Percentiles rank a stretch among this genome's conserved stretches.
phyloP scores from a whole-genome alignment of 30 jellyfish, hydroid and myxozoan species.

The Turritopsis rubra region DNA sequence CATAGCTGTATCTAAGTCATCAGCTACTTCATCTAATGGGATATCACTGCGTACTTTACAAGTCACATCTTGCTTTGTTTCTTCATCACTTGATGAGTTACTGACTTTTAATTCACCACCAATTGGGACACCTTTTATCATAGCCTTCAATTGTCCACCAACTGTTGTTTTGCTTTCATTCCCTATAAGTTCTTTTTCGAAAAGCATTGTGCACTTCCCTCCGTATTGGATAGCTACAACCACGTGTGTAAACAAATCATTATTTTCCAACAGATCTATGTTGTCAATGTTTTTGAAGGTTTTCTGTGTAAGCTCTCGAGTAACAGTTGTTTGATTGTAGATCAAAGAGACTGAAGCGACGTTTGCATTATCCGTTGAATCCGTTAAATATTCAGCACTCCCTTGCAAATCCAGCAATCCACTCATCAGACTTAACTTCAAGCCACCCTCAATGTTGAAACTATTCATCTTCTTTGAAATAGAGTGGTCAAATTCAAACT shows the following conservation, averaged over 20 bases:
- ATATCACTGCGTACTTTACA: conserved; percentile 26
- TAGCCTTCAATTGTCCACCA: conserved; percentile 13
- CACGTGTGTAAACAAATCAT: conserved; percentile 19
- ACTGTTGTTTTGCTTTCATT: neutral
- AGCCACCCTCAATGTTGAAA: conserved; percentile 16
- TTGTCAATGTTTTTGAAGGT: conserved; percentile 19
- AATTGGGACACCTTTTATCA: neutral
- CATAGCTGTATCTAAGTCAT: conserved; percentile 10
- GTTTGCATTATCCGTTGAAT: neutral
- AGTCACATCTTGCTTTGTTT: neutral
- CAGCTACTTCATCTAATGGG: neutral
- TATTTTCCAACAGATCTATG: neutral
- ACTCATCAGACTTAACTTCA: conserved; percentile 12
- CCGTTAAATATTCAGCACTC: conserved; percentile 19
- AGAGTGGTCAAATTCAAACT: conserved; percentile 5
- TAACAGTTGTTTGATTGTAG: conserved; percentile 17
- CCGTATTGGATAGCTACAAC: conserved; percentile 33
- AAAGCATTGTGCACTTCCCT: conserved; percentile 21
- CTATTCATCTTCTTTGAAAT: neutral
- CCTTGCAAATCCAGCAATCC: conserved; percentile 21
- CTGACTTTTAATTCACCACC: neutral
- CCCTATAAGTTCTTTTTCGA: conserved; percentile 4
- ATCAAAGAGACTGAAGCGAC: conserved; percentile 21
- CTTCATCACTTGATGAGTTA: neutral
- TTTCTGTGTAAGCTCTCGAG: conserved; percentile 8